Percentiles rank a stretch among this genome's conserved stretches.
phyloP scores from a whole-genome alignment of 2,888 invertebrate genomes.

The Linnaemya vulpina region DNA sequence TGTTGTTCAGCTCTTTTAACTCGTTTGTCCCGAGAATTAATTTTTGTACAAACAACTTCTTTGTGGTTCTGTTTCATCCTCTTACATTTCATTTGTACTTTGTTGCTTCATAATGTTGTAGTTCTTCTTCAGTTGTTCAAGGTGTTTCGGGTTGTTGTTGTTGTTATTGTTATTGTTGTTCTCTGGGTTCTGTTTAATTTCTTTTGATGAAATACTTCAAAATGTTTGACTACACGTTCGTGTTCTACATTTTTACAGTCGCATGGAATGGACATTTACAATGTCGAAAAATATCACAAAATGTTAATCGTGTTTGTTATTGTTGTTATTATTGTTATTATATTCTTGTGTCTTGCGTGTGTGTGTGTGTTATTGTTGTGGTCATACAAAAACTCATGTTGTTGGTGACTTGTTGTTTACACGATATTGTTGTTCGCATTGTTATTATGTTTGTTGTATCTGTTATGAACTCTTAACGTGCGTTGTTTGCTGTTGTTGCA shows the following conservation, averaged over 20 bases:
- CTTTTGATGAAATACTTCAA: conserved; percentile 65
- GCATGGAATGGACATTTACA: conserved; percentile 21
- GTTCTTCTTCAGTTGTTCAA: conserved; percentile 42
- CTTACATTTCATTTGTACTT: conserved; percentile 39
- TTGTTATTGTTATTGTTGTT: background rate
- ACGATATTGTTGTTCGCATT: conserved; percentile 48
- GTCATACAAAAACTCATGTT: conserved; percentile 41
- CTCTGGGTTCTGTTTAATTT: conserved; percentile 59
- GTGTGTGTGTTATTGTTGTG: conserved; percentile 30
- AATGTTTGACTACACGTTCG: conserved; percentile 39
- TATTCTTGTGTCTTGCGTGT: background rate
- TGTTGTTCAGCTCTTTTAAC: conserved; percentile 46
- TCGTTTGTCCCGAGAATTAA: conserved; percentile 53
- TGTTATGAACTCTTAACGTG: conserved; percentile 38
- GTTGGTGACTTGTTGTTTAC: conserved; percentile 64
- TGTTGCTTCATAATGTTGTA: conserved; percentile 75
- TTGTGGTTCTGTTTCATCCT: conserved; percentile 22
- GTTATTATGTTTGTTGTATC: conserved; percentile 20
- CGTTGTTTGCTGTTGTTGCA: conserved; percentile 41
- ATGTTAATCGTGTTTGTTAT: conserved; percentile 49
- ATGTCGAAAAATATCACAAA: conserved; percentile 26
- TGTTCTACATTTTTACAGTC: conserved; percentile 60
- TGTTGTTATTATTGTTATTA: conserved; percentile 19
- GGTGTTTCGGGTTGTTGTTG: conserved; percentile 50
- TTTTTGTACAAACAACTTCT: conserved; percentile 12